phyloP scores from a whole-genome alignment of 1,140 invertebrate genomes.

The Venustaconcha ellipsiformis region DNA sequence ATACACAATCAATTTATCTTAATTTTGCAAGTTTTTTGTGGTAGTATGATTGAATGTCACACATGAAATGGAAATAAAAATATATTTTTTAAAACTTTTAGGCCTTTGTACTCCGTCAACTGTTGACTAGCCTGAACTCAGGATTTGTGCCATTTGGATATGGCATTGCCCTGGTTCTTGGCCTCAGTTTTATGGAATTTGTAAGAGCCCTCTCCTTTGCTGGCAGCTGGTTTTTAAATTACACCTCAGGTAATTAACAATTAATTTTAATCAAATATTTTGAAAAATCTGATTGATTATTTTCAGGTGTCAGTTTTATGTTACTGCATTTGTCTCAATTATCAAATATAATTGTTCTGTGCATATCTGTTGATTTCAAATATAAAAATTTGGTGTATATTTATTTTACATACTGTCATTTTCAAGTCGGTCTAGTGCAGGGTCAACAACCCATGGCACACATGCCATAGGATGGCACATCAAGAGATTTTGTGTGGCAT shows the following conservation, averaged over 20 bases:
- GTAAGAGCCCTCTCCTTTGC: slow-evolving; percentile 74
- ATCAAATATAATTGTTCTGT: neutral
- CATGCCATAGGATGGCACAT: no score
- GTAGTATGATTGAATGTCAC: no score
- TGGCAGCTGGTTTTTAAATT: slow-evolving; percentile 75
- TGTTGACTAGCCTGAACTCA: slow-evolving; percentile 72
- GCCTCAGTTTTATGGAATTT: slow-evolving; percentile 73
- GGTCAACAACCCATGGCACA: no score
- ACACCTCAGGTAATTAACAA: slow-evolving; percentile 55
- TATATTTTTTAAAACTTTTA: slow-evolving; percentile 53
- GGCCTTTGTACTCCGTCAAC: slow-evolving; percentile 73
- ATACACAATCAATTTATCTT: no score
- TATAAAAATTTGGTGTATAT: neutral
- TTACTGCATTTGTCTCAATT: neutral
- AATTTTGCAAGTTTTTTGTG: no score
- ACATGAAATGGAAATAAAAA: no score
- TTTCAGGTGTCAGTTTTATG: neutral
- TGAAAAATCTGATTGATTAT: neutral
- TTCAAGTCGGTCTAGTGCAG: neutral
- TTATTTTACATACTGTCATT: neutral
- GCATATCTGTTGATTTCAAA: neutral
- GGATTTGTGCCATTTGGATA: slow-evolving; percentile 61
- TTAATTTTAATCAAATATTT: neutral
- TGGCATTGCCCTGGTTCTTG: slow-evolving; percentile 72
- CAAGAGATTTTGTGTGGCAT: no score